Conservation (phyloP, 2,888 invertebrate species). For the Oxyteleia sp. region DNA sequence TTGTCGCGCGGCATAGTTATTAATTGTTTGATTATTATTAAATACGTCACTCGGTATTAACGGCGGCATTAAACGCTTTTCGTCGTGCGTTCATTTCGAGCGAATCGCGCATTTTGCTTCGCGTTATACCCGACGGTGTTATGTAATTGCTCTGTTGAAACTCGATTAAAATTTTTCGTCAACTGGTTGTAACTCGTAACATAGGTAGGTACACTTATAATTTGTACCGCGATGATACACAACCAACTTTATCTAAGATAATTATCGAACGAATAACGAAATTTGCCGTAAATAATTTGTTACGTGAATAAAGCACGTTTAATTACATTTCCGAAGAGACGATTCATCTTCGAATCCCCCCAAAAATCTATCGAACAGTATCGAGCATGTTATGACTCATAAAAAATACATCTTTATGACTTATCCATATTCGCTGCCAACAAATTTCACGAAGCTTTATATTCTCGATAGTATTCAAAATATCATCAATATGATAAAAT, state of each 20-base stretch:
- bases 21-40: conserved; percentile 44
- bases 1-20: conserved; percentile 43
- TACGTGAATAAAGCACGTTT: background rate
- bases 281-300: background rate
- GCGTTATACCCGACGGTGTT: too few relatives aligned
- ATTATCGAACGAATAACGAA: too few relatives aligned
- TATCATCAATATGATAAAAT: background rate
- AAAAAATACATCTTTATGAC: conserved; percentile 29
- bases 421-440: background rate
- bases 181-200: too few relatives aligned
- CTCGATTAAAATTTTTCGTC: too few relatives aligned
- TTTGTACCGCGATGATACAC: too few relatives aligned
- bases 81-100: too few relatives aligned
- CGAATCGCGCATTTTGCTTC: too few relatives aligned
- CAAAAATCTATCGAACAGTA: conserved; percentile 16
- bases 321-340: background rate
- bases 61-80: background rate
- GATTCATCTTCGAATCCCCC: background rate
- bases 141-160: too few relatives aligned
- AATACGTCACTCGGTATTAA: conserved; percentile 24
- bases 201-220: too few relatives aligned
- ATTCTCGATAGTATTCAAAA: background rate
- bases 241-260: too few relatives aligned
- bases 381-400: conserved; percentile 23
- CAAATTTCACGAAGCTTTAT: background rate